phyloP scores from a whole-genome alignment of 2,113 vertebrate species.

The Phylloscopus trochilus region DNA sequence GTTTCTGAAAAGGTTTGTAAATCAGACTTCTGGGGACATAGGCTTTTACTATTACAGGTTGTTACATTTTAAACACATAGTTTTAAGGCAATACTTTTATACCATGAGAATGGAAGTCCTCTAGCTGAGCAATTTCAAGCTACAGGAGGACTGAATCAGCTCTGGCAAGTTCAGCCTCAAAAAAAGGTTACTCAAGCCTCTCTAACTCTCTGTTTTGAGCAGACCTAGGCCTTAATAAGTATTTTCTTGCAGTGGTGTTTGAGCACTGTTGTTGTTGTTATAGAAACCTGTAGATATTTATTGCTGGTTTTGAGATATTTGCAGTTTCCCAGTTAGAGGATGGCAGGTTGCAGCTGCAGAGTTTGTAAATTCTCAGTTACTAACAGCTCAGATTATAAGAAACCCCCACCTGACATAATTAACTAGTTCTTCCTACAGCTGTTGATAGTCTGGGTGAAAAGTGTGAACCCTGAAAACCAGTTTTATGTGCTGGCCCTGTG shows the following conservation, averaged over 20 bases:
- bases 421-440: background rate
- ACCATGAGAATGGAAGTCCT: background rate
- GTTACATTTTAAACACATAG: background rate
- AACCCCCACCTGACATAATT: background rate
- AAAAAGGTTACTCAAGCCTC: background rate
- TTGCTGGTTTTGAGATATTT: background rate
- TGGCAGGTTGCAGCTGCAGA: background rate
- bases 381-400: background rate
- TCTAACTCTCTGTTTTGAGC: background rate
- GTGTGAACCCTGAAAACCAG: background rate
- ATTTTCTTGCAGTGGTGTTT: background rate
- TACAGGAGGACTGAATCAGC: background rate
- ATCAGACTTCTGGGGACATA: background rate
- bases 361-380: background rate
- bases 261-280: background rate
- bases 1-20: background rate
- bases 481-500: background rate
- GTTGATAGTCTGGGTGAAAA: background rate
- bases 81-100: background rate
- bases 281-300: conserved; percentile 8
- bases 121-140: background rate
- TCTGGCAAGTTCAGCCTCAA: background rate
- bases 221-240: background rate
- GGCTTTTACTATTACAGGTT: background rate
- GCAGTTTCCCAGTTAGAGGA: background rate